These are phyloP conservation scores for Chrysochloris asiatica DNA, from an alignment of 2,113 vertebrate genomes.

Conservation along the genomic window DNA sequence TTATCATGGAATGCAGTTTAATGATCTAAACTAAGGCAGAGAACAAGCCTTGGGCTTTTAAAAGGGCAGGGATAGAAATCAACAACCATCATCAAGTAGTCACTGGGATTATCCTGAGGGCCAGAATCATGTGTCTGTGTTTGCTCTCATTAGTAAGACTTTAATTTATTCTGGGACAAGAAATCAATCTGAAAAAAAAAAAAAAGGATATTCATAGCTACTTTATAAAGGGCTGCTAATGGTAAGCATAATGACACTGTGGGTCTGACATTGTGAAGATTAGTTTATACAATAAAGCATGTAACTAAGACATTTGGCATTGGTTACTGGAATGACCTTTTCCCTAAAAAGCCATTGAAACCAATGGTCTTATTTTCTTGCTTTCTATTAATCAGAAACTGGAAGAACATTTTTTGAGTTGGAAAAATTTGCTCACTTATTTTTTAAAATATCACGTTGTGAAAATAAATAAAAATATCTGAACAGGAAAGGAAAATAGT, in stretches of 20 bases:
- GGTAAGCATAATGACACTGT: not conserved
- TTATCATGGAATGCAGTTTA: not conserved
- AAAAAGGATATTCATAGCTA: not conserved
- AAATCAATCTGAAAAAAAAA: not conserved
- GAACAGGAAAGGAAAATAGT: not conserved
- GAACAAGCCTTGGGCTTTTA: not conserved
- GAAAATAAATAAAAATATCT: not conserved
- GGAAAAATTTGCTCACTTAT: not conserved
- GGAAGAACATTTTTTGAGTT: not conserved
- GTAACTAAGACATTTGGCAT: not conserved
- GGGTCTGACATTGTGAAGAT: not conserved
- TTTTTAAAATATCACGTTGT: not conserved
- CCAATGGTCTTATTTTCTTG: not conserved
- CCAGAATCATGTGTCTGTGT: not conserved
- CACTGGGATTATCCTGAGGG: not conserved
- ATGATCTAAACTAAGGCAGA: not conserved
- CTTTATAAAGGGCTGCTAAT: not conserved
- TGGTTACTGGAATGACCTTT: not conserved
- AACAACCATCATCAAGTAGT: fast-evolving
- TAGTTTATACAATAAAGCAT: not conserved
- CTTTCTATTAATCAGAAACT: not conserved
- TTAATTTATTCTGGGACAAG: not conserved
- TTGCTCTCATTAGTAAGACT: not conserved
- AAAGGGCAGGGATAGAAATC: not conserved
- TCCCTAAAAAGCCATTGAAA: not conserved